phyloP scores from a whole-genome alignment of 2,888 invertebrate species.

The Seira sanloemensis region DNA sequence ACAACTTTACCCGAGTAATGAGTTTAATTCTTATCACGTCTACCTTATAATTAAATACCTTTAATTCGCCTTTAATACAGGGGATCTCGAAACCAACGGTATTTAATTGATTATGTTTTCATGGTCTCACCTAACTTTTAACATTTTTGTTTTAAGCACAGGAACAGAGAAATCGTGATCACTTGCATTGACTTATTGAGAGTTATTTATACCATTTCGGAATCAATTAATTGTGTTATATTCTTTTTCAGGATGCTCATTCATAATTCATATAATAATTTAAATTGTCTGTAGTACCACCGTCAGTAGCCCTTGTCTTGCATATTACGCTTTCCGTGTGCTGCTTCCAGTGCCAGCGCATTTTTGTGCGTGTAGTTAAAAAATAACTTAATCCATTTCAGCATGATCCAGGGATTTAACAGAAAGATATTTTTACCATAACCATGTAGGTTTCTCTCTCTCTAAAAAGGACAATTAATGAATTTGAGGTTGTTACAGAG shows the following conservation, averaged over 20 bases:
- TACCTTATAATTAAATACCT: not conserved
- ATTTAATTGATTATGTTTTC: conserved; percentile 9
- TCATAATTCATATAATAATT: conserved; percentile 21
- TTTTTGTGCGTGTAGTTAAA: conserved; percentile 36
- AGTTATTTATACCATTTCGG: conserved; percentile 21
- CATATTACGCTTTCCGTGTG: conserved; percentile 17
- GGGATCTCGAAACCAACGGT: conserved; percentile 22
- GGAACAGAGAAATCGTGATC: conserved; percentile 44
- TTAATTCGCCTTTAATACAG: conserved; percentile 36
- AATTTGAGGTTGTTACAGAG: conserved; percentile 43
- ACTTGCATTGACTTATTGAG: conserved; percentile 35
- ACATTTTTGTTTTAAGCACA: conserved; percentile 58
- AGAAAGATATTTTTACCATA: conserved; percentile 31
- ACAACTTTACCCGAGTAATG: conserved; percentile 6
- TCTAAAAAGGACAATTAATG: conserved; percentile 2
- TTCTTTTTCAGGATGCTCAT: conserved; percentile 60
- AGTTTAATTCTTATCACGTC: not conserved
- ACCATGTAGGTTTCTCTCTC: conserved; percentile 15
- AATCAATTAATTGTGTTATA: conserved; percentile 49
- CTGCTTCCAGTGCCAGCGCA: conserved; percentile 23
- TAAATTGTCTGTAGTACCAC: conserved; percentile 18
- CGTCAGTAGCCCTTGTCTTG: conserved; percentile 29
- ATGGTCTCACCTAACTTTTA: conserved; percentile 32
- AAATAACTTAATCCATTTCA: conserved; percentile 18
- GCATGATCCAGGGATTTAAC: conserved; percentile 39